Evolutionary conservation across 2,113 vertebrate genomes (phyloP).

Genomic region (Phyllopteryx taeniolatus): DNA sequence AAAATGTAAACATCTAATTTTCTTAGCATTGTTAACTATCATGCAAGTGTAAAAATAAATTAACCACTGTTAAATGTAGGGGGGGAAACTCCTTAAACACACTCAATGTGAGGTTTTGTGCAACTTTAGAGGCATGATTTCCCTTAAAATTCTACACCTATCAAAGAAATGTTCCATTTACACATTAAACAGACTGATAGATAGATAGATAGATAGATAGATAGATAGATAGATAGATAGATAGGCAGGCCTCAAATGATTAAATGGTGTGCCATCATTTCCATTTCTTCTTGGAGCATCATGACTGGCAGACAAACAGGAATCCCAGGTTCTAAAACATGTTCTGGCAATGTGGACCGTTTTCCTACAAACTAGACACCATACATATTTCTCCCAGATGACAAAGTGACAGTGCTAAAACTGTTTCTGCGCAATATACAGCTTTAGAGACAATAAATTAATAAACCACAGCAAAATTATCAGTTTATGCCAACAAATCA

Average conservation of each 20-base stretch:
- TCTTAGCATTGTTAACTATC: background rate
- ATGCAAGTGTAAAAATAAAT: background rate
- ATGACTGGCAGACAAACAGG: slow-evolving; percentile 1
- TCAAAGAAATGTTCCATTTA: too few relatives aligned
- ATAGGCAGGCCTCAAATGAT: background rate
- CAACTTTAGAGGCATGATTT: too few relatives aligned
- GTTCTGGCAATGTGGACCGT: background rate
- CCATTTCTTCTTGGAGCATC: background rate
- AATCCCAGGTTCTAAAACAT: background rate
- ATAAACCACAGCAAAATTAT: too few relatives aligned
- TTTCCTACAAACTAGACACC: background rate
- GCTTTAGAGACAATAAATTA: background rate
- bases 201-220: too few relatives aligned
- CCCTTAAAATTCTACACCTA: background rate
- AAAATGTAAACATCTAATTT: background rate
- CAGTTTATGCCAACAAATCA: too few relatives aligned
- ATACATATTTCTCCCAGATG: background rate
- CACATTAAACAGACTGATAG: too few relatives aligned
- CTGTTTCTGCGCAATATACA: background rate
- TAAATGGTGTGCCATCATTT: background rate
- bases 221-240: too few relatives aligned
- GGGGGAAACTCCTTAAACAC: background rate
- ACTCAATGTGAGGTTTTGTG: too few relatives aligned
- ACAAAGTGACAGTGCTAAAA: background rate
- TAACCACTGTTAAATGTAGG: background rate